Evolutionary conservation across 2,797 vertebrate species (phyloP), one percentile per base, ranked within the genome.

Genomic region (Eospalax fontanierii): DNA sequence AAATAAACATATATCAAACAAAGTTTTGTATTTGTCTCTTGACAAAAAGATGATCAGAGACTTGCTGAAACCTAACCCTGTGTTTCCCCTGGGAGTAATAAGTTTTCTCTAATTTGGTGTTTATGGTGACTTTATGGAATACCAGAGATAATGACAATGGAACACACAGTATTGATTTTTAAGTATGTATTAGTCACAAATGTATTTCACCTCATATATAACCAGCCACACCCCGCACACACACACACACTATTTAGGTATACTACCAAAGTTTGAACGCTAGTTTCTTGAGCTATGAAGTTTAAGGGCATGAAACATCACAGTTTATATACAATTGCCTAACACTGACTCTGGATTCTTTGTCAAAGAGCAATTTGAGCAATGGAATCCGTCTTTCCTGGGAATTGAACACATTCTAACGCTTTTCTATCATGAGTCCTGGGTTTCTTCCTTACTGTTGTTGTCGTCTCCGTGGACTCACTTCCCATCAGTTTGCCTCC

Each of bases 251-350:
- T 76, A 16, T 30, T 38, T n/a, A 26, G 4, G 6, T 57, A n/a
- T 16, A 7, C 35, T 43, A 43, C 61, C 33, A 80, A 80, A 66
- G 24, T 71, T 87, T 74, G n/a, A 71, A 16, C 4, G 63, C 2
- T 63, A 4, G 12, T n/a, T 84, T 71, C 54, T 40, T 87, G 35
- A 50, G 19, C 14, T n/a, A 43, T 28, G 1, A 15, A 80, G 8
- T 73, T 92, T 92, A 88, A 65, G 21, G 35, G 30, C 61, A 54
- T 82, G 61, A 92, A 28, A 46, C n/a, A 57, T 73, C 61, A 81
- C 10, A 78, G 35, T 92, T 90, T 78, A 85, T 28, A 76, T 80
- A 78, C 26, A 87, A 9, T 63, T 80, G 50, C 2, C 70, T 73
- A 40, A 54, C 9, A n/a, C 71, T 83, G 2, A 8, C n/a, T 87